Evolutionary conservation across 2,797 vertebrate species (phyloP), one percentile per base, ranked within the genome.

Genomic region (Lindbergichthys nudifrons): DNA sequence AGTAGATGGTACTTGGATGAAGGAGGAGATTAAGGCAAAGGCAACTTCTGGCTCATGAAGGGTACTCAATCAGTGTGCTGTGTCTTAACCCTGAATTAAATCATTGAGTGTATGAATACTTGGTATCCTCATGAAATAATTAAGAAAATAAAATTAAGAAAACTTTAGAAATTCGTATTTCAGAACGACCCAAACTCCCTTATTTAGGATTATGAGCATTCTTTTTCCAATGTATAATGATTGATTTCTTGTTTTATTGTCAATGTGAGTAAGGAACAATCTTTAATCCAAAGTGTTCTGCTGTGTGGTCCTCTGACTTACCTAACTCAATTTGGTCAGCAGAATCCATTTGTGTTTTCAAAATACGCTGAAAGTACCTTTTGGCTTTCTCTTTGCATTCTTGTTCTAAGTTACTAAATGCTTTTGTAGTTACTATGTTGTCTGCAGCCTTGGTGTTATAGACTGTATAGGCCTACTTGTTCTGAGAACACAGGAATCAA

Each of bases 31-130:
- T 42, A 21, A 58, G 36, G 14, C 45, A 46, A 12, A 18, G 23
- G 39, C 2, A 46, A 16, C 70, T 14, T 15, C n/a, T 48, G 51
- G 19, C 50, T 68, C 53, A 47, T 60, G 30, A 61, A 62, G 43
- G 57, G 19, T 45, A 26, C 56, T 63, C 42, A 14, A 42, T 67
- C 46, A 66, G 30, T 36, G 18, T 52, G 45, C 26, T 69, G 73
- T 67, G 58, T 62, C 52, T 64, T 76, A 69, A 65, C 19, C 30
- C 23, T 50, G 16, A 48, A 70, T 73, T 5, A 46, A 77, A 74
- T 67, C 19, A 64, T 53, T 71, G 32, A 43, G 21, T 39, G 19
- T 39, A 54, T 67, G 61, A 63, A 68, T 79, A 63, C 58, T 45
- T 9, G 19, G 21, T 62, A 54, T 65, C 26, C 57, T 65, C 19